Conservation (phyloP, 2,888 invertebrate species). For the Euproctis similis region DNA sequence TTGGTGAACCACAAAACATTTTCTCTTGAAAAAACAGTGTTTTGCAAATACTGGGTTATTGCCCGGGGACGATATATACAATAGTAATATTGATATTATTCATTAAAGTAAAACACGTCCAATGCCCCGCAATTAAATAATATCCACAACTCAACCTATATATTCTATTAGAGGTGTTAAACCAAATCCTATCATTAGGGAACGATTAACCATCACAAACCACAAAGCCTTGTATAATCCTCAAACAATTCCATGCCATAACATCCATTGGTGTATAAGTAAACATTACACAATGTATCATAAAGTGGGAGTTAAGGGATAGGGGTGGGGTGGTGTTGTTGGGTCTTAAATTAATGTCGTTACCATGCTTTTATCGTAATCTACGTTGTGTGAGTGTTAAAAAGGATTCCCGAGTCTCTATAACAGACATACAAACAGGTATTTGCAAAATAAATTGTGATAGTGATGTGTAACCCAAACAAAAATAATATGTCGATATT, state of each 20-base stretch:
- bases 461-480: slow-evolving; percentile 12
- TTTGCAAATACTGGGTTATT: too few relatives aligned
- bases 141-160: too few relatives aligned
- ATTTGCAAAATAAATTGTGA: slow-evolving; percentile 39
- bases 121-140: too few relatives aligned
- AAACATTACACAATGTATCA: slow-evolving; percentile 2
- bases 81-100: too few relatives aligned
- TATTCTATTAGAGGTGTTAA: too few relatives aligned
- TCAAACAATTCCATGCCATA: neutral
- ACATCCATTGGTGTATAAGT: neutral
- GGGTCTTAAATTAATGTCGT: slow-evolving; percentile 16
- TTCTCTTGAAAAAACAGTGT: too few relatives aligned
- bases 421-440: slow-evolving; percentile 26
- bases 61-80: too few relatives aligned
- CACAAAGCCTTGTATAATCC: neutral
- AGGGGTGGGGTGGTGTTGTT: too few relatives aligned
- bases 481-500: slow-evolving; percentile 2
- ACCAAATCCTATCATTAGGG: too few relatives aligned
- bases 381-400: slow-evolving; percentile 26
- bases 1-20: too few relatives aligned
- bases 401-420: slow-evolving; percentile 27
- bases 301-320: too few relatives aligned
- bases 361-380: slow-evolving; percentile 38
- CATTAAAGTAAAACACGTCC: too few relatives aligned
- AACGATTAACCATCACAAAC: neutral